Evolutionary conservation across 2,113 vertebrate species (phyloP).

Genomic region (Propithecus coquereli): DNA sequence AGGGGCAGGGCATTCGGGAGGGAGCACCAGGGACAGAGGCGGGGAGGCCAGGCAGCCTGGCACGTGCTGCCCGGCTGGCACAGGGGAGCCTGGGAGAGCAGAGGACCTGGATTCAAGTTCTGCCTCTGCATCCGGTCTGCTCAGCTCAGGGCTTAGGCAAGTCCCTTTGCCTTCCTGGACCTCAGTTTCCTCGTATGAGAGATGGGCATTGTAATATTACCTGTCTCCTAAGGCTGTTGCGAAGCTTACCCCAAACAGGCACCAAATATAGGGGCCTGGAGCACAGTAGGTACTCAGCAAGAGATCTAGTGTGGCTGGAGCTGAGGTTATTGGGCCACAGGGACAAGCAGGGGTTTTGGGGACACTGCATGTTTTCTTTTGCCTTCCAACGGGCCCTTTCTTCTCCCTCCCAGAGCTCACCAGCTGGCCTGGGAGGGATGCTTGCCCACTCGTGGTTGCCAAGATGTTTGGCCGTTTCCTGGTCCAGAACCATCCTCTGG

Average conservation of each 20-base stretch:
- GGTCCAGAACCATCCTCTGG: not conserved
- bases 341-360: not conserved
- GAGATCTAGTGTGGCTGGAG: not conserved
- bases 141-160: not conserved
- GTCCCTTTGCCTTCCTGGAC: not conserved
- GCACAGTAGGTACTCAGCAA: not conserved
- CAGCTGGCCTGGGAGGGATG: not conserved
- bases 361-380: not conserved
- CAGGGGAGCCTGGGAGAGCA: not conserved
- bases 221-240: not conserved
- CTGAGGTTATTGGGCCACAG: not conserved
- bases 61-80: fast-evolving
- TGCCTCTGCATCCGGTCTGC: not conserved
- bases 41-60: not conserved
- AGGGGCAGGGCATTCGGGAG: not conserved
- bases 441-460: not conserved
- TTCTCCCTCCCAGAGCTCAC: not conserved
- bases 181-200: not conserved
- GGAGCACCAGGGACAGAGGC: not conserved
- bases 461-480: not conserved
- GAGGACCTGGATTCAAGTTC: not conserved
- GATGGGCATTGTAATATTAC: too few species aligned
- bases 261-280: too few species aligned
- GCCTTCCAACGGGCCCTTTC: not conserved
- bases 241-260: not conserved